Evolutionary conservation across 2,797 vertebrate genomes (phyloP), one percentile per base, ranked within the genome.

Genomic region (Eleutherodactylus coqui): DNA sequence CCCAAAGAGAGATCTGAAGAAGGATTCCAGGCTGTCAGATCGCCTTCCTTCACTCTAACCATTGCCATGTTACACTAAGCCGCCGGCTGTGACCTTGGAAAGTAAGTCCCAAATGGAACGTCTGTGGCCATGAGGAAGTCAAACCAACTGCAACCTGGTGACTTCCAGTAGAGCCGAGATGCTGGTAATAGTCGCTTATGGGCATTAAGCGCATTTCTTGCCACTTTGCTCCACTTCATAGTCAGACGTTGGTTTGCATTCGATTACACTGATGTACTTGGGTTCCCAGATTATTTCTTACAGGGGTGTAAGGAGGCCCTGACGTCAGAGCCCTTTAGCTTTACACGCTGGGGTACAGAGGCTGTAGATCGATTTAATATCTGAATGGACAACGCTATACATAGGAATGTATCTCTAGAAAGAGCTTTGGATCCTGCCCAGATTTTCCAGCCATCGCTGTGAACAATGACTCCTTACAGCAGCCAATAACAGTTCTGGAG

Each of bases 401-500:
- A 19, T 36, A 19, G 7, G 14, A 62, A 32, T 11, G 1, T 9
- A 24, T 24, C 19, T 70, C 19, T 70, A 49, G 55, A n/a, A 36
- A 21, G 11, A 29, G 38, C n/a, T 41, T 53, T 51, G 64, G 45
- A 51, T 82, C 45, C 79, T 38, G 79, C 49, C 79, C 79, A 53
- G 81, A 38, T 75, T 83, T 73, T 83, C 51, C 69, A 73, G 49
- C n/a, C 24, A 32, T 13, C 62, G 5, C 55, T 27, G 27, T 24
- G 45, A 70, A 70, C 79, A 70, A 70, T 51, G 43, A 64, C 21
- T 82, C 47, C 55, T 16, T 36, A 67, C 19, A 67, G 60, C 77
- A 29, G 58, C 17, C 36, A 41, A 79, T 60, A 34, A n/a, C 38
- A 6, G 79, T 49, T 10, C 43, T 49, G 27, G 19, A 70, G 64